Percentiles rank a stretch among this genome's conserved stretches.
These are phyloP conservation scores for Pelosia muscerda DNA, from an alignment of 2,888 invertebrate genomes.

Conservation along the genomic window DNA sequence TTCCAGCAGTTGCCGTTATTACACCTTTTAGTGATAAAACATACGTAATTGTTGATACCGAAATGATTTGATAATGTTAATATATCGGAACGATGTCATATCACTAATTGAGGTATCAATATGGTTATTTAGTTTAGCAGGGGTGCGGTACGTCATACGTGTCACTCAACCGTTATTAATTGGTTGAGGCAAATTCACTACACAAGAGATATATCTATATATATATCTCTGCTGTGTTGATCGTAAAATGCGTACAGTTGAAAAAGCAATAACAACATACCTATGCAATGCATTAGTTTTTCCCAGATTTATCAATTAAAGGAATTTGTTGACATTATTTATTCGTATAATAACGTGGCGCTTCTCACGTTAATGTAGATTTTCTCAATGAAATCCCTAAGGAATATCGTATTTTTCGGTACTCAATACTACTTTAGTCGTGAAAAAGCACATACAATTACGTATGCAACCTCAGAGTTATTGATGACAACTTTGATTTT, in stretches of 20 bases:
- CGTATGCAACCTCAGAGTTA: too few relatives aligned
- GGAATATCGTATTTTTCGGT: too few relatives aligned
- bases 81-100: neutral
- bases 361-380: too few relatives aligned
- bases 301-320: too few relatives aligned
- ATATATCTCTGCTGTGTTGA: too few relatives aligned
- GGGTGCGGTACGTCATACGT: constrained; percentile 27
- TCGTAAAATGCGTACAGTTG: neutral
- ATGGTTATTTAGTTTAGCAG: constrained; percentile 12
- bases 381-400: too few relatives aligned
- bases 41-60: neutral
- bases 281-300: neutral
- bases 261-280: too few relatives aligned
- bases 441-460: too few relatives aligned
- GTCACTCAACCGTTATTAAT: constrained; percentile 44
- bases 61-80: neutral
- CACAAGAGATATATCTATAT: constrained; percentile 11
- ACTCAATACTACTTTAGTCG: too few relatives aligned
- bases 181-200: constrained; percentile 36
- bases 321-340: too few relatives aligned
- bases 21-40: neutral
- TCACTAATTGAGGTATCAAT: constrained; percentile 1
- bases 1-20: neutral
- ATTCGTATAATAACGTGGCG: too few relatives aligned
- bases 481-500: too few relatives aligned